phyloP scores from a whole-genome alignment of 2,797 vertebrate genomes.

The Esox lucius region DNA sequence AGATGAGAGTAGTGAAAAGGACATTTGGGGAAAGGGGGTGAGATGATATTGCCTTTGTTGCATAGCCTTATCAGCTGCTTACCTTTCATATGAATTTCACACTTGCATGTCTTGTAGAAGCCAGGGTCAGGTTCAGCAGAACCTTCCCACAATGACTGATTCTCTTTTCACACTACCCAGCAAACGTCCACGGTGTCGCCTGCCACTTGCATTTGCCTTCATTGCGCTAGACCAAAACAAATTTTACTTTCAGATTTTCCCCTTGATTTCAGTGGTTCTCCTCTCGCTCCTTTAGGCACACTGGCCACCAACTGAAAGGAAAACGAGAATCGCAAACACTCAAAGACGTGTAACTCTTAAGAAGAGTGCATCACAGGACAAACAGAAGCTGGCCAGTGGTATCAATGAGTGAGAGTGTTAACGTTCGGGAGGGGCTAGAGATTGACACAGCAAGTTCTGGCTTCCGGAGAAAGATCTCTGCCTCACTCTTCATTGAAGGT shows the following conservation, averaged over 20 bases:
- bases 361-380: conserved; percentile 15
- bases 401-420: conserved; percentile 41
- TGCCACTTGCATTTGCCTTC: conserved; percentile 63
- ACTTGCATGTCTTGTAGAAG: conserved; percentile 69
- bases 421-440: background rate
- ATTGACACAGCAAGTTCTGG: conserved; percentile 16
- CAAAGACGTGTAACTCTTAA: background rate
- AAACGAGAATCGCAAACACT: conserved; percentile 36
- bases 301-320: conserved; percentile 25
- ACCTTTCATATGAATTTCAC: conserved; percentile 85
- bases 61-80: conserved; percentile 78
- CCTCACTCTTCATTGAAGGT: conserved; percentile 1
- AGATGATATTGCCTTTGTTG: conserved; percentile 80
- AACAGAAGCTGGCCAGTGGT: conserved; percentile 53
- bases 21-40: conserved; percentile 48
- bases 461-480: conserved; percentile 27
- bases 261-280: conserved; percentile 44
- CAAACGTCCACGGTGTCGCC: conserved; percentile 45
- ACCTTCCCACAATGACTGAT: conserved; percentile 74
- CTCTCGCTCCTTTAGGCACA: conserved; percentile 33
- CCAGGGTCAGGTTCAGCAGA: conserved; percentile 73
- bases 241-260: conserved; percentile 53
- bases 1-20: conserved; percentile 59
- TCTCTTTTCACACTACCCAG: conserved; percentile 63
- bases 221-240: conserved; percentile 50